phyloP scores from a whole-genome alignment of 2,888 invertebrate genomes.

The Epinotia brunnichana region DNA sequence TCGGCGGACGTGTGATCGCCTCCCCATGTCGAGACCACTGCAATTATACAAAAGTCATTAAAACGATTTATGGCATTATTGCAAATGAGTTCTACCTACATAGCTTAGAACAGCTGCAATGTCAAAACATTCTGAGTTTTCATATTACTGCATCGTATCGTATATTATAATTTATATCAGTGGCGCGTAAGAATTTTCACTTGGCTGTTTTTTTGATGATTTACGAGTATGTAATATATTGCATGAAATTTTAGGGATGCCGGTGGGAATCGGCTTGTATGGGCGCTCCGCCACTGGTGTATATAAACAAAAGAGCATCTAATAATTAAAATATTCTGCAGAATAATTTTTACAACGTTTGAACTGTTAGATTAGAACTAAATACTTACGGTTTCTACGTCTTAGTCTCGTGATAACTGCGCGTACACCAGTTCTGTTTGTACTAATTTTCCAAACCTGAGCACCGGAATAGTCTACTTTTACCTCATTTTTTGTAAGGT shows the following conservation, averaged over 20 bases:
- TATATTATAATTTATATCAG: too few species aligned
- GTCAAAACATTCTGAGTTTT: not conserved
- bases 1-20: conserved; percentile 86
- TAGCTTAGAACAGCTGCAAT: not conserved
- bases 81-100: conserved; percentile 8
- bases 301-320: not conserved
- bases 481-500: conserved; percentile 52
- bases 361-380: not conserved
- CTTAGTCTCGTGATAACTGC: conserved; percentile 63
- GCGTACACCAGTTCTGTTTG: conserved; percentile 76
- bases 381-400: conserved; percentile 70
- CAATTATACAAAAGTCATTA: conserved; percentile 47
- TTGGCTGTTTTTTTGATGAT: too few species aligned
- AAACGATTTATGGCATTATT: conserved; percentile 23
- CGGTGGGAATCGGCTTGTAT: too few species aligned
- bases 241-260: too few species aligned
- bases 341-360: not conserved
- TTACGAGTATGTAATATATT: too few species aligned
- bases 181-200: too few species aligned
- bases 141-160: not conserved
- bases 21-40: conserved; percentile 87
- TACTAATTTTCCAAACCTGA: conserved; percentile 88
- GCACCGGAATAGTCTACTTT: conserved; percentile 88
- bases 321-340: not conserved
- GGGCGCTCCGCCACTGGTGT: too few species aligned